These are phyloP conservation scores for Palythoa grandiflora DNA, from an alignment of 92 coral and sea anemone species.

Conservation along the genomic window DNA sequence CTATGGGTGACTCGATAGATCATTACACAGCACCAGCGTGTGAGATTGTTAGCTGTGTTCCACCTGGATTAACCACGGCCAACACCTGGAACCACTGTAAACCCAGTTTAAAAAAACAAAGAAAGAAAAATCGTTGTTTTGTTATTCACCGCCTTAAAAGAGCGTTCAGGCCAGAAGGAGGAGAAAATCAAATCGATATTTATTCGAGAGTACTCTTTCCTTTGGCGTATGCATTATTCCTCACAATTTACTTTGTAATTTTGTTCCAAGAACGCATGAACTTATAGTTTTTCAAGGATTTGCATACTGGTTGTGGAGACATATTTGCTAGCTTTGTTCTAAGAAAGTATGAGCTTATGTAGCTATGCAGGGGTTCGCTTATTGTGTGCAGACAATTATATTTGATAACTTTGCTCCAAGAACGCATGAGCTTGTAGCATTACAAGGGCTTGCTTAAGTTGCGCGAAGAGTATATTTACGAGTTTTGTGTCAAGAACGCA, in stretches of 20 bases:
- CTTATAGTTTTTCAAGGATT: not conserved
- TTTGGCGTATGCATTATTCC: slow-evolving; percentile 69
- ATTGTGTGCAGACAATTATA: too few species aligned
- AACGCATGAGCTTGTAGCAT: too few species aligned
- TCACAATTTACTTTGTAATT: slow-evolving; percentile 62
- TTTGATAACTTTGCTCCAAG: too few species aligned
- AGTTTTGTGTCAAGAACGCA: too few species aligned
- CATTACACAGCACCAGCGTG: slow-evolving; percentile 33
- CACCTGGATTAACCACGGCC: slow-evolving; percentile 53
- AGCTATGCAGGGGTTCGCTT: too few species aligned
- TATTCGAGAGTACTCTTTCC: slow-evolving; percentile 79
- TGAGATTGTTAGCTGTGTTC: slow-evolving; percentile 59
- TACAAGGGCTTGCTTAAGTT: too few species aligned
- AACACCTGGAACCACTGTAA: slow-evolving; percentile 77
- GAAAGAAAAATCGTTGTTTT: slow-evolving; percentile 10
- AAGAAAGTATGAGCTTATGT: too few species aligned
- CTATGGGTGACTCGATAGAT: slow-evolving; percentile 37
- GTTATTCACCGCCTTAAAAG: slow-evolving; percentile 62
- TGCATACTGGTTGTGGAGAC: too few species aligned
- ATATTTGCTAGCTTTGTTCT: too few species aligned
- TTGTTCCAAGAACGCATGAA: not conserved
- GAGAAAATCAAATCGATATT: slow-evolving; percentile 81
- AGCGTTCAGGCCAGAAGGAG: slow-evolving; percentile 53
- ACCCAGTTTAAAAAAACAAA: slow-evolving; percentile 60
- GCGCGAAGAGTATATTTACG: too few species aligned